Percentiles rank a stretch among this genome's conserved stretches.
phyloP scores from a whole-genome alignment of 1,140 invertebrate genomes.

The Periplaneta americana region DNA sequence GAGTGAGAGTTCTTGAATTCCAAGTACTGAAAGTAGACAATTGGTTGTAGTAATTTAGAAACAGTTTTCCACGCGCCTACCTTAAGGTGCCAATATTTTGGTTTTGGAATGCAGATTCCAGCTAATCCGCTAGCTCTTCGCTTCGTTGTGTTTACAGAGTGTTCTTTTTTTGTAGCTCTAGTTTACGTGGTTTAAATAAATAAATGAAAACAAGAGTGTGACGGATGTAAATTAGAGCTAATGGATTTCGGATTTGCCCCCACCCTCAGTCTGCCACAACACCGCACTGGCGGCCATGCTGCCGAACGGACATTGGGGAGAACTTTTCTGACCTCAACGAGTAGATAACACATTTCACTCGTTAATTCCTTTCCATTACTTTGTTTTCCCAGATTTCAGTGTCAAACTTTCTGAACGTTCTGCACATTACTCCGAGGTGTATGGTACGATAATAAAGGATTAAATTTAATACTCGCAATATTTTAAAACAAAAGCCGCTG shows the following conservation, averaged over 20 bases:
- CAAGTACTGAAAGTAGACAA: too few relatives aligned
- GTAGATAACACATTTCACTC: neutral
- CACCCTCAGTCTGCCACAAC: neutral
- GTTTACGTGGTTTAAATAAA: neutral
- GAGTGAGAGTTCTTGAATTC: too few relatives aligned
- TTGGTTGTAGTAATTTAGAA: too few relatives aligned
- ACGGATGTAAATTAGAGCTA: neutral
- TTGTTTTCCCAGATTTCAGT: too few relatives aligned
- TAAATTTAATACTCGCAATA: too few relatives aligned
- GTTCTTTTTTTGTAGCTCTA: neutral
- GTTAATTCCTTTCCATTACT: neutral
- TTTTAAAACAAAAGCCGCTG: too few relatives aligned
- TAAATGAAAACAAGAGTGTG: neutral
- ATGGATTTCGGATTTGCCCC: neutral
- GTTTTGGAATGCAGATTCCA: neutral
- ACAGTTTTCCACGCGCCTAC: too few relatives aligned
- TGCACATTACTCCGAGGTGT: too few relatives aligned
- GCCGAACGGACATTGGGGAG: too few relatives aligned
- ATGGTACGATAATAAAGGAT: too few relatives aligned
- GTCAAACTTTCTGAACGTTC: too few relatives aligned
- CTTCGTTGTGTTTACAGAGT: neutral
- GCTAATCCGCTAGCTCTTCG: neutral
- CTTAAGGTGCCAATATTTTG: neutral
- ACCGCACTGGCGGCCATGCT: neutral
- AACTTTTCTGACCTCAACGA: neutral